Conservation (phyloP, 1,140 invertebrate genomes). For the Anthonomus grandis region DNA sequence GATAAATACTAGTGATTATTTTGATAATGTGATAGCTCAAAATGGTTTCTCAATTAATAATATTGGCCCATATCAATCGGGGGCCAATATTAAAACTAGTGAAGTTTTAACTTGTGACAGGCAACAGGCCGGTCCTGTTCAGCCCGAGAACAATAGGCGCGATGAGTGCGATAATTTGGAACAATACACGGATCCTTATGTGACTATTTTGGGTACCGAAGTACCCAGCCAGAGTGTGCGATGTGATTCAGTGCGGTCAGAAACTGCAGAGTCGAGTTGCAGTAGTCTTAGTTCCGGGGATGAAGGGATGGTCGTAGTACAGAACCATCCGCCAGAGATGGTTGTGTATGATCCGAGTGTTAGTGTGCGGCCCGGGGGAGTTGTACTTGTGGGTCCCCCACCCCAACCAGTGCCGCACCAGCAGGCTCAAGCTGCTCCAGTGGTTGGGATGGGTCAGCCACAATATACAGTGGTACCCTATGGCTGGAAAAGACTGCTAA, state of each 20-base stretch:
- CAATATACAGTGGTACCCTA: conserved; percentile 50
- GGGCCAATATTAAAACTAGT: conserved; percentile 33
- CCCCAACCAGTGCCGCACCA: conserved; percentile 23
- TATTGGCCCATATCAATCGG: conserved; percentile 34
- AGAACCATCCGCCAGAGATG: conserved; percentile 40
- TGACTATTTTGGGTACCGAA: conserved; percentile 42
- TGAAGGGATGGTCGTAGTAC: conserved; percentile 41
- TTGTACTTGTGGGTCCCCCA: conserved; percentile 39
- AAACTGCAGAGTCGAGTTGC: conserved; percentile 51
- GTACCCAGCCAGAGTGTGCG: conserved; percentile 37
- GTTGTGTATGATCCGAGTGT: conserved; percentile 47
- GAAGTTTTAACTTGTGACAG: conserved; percentile 34
- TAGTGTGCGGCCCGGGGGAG: conserved; percentile 42
- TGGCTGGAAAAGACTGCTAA: conserved; percentile 56
- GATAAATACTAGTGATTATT: conserved; percentile 31
- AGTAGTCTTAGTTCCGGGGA: conserved; percentile 50
- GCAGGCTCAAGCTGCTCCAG: conserved; percentile 30
- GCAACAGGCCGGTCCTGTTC: conserved; percentile 32
- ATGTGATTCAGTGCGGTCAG: conserved; percentile 51
- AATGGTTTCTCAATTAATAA: conserved; percentile 40
- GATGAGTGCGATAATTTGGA: conserved; percentile 40
- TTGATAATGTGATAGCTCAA: conserved; percentile 37
- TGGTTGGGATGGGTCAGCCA: conserved; percentile 23
- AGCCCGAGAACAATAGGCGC: conserved; percentile 32
- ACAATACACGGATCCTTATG: conserved; percentile 38